phyloP scores from a whole-genome alignment of 2,113 vertebrate species.

The Andinoacara biseriatus region DNA sequence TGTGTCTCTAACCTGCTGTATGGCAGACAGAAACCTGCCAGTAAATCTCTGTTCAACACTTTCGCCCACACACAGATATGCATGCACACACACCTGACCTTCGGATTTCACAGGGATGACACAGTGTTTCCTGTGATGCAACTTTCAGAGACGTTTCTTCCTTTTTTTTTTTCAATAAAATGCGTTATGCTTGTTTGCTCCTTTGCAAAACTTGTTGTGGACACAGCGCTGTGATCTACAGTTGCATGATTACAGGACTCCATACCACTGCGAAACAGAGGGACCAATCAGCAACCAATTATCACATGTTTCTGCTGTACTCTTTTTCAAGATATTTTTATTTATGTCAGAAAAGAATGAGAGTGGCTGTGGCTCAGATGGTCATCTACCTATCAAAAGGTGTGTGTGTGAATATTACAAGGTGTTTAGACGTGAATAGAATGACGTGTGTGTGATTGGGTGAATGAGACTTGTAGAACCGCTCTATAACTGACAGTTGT shows the following conservation, averaged over 20 bases:
- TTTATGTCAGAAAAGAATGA: not conserved
- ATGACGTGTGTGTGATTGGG: not conserved
- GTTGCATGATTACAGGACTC: not conserved
- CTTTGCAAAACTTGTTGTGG: not conserved
- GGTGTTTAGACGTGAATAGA: not conserved
- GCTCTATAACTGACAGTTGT: not conserved
- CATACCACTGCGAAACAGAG: not conserved
- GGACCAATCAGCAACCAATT: not conserved
- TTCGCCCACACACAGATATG: not conserved
- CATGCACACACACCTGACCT: slow-evolving; percentile 12
- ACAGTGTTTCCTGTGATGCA: slow-evolving; percentile 7
- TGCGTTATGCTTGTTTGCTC: not conserved
- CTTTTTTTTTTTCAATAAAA: not conserved
- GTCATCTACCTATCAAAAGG: not conserved
- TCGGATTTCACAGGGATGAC: slow-evolving; percentile 17
- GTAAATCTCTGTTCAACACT: slow-evolving; percentile 49
- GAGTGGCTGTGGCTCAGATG: not conserved
- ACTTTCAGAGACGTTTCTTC: slow-evolving; percentile 12
- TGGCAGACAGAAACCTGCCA: slow-evolving; percentile 61
- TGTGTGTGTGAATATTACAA: not conserved
- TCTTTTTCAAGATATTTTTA: not conserved
- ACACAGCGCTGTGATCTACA: not conserved
- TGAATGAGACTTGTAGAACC: not conserved
- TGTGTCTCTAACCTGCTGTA: slow-evolving; percentile 52
- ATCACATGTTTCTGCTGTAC: not conserved